Evolutionary conservation across 2,888 invertebrate genomes (phyloP), one percentile per base, ranked within the genome.

Genomic region (Selenia dentaria): DNA sequence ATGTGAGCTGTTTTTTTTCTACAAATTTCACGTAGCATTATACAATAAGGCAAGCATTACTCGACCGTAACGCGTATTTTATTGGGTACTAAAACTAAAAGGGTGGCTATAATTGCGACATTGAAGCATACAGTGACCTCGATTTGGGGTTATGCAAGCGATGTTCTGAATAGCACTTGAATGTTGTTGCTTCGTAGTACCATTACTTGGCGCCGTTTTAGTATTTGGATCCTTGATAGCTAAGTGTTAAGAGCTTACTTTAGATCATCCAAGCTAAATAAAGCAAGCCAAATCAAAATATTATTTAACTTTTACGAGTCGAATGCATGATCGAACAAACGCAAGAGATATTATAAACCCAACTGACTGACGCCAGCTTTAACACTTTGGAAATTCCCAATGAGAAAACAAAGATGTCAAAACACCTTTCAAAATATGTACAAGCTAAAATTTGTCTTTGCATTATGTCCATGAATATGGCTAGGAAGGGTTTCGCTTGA

Each of bases 51-150:
- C 70, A 76, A 76, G 73, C 74, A 78, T 78, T 75, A 74, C 58
- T 54, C 64, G 64, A 62, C 54, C 67, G 72, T 74, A 74, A 65
- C 61, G 67, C 62, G 71, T 66, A 68, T 78, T 86, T 87, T 85
- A 86, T 86, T 64, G 68, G 61, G 63, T 61, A 79, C 68, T 86
- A 86, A 87, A 87, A 81, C 83, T 83, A 82, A 86, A 86, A 88
- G 82, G 85, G 82, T 80, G 78, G 74, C 71, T 69, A 67, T 59
- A 54, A 59, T 81, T 82, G 76, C 76, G 79, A 79, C 80, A 82
- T 78, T 77, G 74, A 73, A 83, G 64, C 70, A 69, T 64, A 62
- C 59, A 54, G 59, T 64, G 74, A 64, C 75, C 78, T 74, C 71
- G 64, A 68, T 70, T 51, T 58, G 57, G 51, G 56, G 54, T 62